These are phyloP conservation scores for Caenorhabditis virilis DNA, from an alignment of 2,888 invertebrate species.

Conservation along the genomic window DNA sequence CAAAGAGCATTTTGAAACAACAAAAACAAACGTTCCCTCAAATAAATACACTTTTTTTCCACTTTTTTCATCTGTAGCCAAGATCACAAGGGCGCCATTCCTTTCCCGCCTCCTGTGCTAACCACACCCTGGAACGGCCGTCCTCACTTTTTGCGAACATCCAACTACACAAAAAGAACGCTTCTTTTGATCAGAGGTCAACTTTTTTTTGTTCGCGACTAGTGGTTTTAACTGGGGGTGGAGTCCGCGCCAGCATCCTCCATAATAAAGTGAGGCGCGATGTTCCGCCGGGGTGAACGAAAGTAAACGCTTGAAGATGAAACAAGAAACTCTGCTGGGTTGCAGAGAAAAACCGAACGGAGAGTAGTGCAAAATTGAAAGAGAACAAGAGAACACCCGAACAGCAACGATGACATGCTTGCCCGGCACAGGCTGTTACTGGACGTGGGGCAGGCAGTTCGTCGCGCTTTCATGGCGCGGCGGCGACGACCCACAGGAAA, in stretches of 20 bases:
- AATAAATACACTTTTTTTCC: too few species aligned
- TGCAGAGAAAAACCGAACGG: neutral
- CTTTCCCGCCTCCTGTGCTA: conserved; percentile 12
- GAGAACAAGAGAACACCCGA: conserved; percentile 22
- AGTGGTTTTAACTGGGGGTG: too few species aligned
- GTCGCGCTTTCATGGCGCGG: too few species aligned
- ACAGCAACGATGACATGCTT: conserved; percentile 28
- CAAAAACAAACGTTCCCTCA: too few species aligned
- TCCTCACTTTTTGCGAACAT: conserved; percentile 9
- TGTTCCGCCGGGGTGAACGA: too few species aligned
- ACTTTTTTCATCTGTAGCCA: neutral
- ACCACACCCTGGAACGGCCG: conserved; percentile 36
- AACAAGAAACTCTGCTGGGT: neutral
- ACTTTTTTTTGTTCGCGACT: too few species aligned
- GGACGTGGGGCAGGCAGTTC: conserved; percentile 9
- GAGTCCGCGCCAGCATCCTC: too few species aligned
- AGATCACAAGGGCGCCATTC: neutral
- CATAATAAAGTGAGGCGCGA: too few species aligned
- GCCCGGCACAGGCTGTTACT: conserved; percentile 39
- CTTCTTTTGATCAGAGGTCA: conserved; percentile 24
- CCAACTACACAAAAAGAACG: neutral
- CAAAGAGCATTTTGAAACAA: too few species aligned
- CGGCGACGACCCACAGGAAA: too few species aligned
- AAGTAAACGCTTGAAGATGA: too few species aligned
- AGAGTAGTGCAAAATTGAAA: neutral